Evolutionary conservation across 2,113 vertebrate genomes (phyloP).

Genomic region (Danionella cerebrum): DNA sequence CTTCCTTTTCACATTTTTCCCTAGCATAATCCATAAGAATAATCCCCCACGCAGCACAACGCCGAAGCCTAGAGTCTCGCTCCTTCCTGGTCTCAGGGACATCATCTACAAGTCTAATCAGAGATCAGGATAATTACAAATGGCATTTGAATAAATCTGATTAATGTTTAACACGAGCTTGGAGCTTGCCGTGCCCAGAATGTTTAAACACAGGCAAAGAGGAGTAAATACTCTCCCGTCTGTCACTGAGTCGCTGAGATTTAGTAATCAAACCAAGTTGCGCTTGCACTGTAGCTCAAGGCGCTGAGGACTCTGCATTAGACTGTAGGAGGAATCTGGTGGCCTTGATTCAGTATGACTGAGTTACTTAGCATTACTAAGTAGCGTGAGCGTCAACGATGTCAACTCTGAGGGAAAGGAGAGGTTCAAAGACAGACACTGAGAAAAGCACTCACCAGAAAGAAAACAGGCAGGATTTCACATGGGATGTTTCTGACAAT

Average conservation of each 20-base stretch:
- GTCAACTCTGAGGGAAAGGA: not conserved
- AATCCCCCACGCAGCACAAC: constrained; percentile 15
- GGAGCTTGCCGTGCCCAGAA: constrained; percentile 12
- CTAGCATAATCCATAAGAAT: constrained; percentile 17
- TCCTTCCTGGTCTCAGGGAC: constrained; percentile 2
- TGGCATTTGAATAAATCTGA: constrained; percentile 26
- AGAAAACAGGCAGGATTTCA: too few relatives aligned
- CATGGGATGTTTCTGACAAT: too few relatives aligned
- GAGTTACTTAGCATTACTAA: constrained; percentile 13
- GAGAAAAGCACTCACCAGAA: not conserved
- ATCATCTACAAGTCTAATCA: constrained; percentile 24
- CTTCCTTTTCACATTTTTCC: not conserved
- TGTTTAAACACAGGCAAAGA: constrained; percentile 22
- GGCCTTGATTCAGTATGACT: not conserved
- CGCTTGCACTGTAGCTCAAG: not conserved
- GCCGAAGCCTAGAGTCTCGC: not conserved
- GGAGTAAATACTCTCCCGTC: constrained; percentile 4
- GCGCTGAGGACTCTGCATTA: not conserved
- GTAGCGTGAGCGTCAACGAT: constrained; percentile 14
- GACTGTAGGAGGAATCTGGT: not conserved
- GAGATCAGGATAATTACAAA: constrained; percentile 25
- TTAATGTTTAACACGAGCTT: constrained; percentile 23
- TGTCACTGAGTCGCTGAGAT: constrained; percentile 2
- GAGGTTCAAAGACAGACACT: not conserved
- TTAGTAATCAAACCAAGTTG: constrained; percentile 7